Percentiles rank a stretch among this genome's conserved stretches.
These are phyloP conservation scores for Thereva unica DNA, from an alignment of 2,888 invertebrate species.

Conservation along the genomic window DNA sequence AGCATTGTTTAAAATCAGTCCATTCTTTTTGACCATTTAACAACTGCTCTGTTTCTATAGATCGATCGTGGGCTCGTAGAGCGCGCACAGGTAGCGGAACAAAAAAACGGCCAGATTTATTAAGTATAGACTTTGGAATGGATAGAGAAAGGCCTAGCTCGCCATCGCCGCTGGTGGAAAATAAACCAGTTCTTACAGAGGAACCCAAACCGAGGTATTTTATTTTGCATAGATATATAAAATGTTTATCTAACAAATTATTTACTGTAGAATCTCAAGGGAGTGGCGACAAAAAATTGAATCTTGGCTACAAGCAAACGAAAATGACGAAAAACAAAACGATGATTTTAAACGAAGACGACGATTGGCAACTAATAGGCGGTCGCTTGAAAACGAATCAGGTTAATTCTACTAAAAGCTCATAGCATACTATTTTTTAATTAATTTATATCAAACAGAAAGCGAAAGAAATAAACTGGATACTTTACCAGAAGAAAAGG, in stretches of 20 bases:
- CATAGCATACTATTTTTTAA: background rate
- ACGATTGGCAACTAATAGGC: slow-evolving; percentile 71
- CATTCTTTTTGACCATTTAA: too few relatives aligned
- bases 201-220: slow-evolving; percentile 65
- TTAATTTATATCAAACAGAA: slow-evolving; percentile 61
- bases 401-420: slow-evolving; percentile 60
- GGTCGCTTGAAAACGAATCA: slow-evolving; percentile 84
- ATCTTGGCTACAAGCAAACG: slow-evolving; percentile 87
- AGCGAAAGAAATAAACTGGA: slow-evolving; percentile 77
- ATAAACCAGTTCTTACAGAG: slow-evolving; percentile 55
- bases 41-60: slow-evolving; percentile 54
- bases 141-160: slow-evolving; percentile 75
- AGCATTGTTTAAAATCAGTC: too few relatives aligned
- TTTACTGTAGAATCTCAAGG: slow-evolving; percentile 60
- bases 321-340: slow-evolving; percentile 75
- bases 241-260: slow-evolving; percentile 26
- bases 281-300: slow-evolving; percentile 91
- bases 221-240: slow-evolving; percentile 37
- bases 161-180: slow-evolving; percentile 67
- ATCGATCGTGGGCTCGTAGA: slow-evolving; percentile 87
- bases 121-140: slow-evolving; percentile 71
- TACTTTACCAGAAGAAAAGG: slow-evolving; percentile 73
- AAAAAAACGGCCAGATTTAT: slow-evolving; percentile 77
- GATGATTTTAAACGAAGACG: slow-evolving; percentile 71
- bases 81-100: slow-evolving; percentile 69